A percentile compares a stretch with the other conserved stretches of the same genome.
phyloP scores from a whole-genome alignment of 2,113 vertebrate genomes.

The Aplodontia rufa region DNA sequence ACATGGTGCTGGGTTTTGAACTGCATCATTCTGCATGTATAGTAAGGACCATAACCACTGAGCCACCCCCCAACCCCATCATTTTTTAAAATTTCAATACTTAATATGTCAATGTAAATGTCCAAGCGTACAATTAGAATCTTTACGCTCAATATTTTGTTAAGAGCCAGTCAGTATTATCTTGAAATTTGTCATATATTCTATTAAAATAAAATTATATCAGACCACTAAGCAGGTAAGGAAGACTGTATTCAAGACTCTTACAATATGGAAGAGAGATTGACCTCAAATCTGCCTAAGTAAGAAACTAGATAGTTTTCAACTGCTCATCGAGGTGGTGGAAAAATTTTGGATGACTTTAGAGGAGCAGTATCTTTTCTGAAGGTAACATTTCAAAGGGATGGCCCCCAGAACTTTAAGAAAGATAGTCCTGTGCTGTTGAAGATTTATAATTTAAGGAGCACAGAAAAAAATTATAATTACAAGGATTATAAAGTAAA shows the following conservation, averaged over 20 bases:
- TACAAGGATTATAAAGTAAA: not conserved
- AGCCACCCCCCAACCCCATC: no score
- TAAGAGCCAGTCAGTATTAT: not conserved
- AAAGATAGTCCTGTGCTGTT: not conserved
- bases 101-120: no score
- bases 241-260: not conserved
- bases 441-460: not conserved
- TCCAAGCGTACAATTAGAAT: not conserved
- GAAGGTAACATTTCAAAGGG: not conserved
- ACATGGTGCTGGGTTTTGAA: no score
- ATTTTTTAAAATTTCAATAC: no score
- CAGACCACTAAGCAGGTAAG: not conserved
- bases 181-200: not conserved
- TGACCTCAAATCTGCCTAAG: not conserved
- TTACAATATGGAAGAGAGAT: not conserved
- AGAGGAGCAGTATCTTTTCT: not conserved
- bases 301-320: not conserved
- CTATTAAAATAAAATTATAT: not conserved
- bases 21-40: no score
- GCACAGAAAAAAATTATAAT: not conserved
- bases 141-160: not conserved
- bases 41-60: no score
- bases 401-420: not conserved
- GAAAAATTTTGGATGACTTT: not conserved
- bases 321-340: not conserved